phyloP scores from a whole-genome alignment of 2,797 vertebrate species.

The Zenarchopterus dispar region DNA sequence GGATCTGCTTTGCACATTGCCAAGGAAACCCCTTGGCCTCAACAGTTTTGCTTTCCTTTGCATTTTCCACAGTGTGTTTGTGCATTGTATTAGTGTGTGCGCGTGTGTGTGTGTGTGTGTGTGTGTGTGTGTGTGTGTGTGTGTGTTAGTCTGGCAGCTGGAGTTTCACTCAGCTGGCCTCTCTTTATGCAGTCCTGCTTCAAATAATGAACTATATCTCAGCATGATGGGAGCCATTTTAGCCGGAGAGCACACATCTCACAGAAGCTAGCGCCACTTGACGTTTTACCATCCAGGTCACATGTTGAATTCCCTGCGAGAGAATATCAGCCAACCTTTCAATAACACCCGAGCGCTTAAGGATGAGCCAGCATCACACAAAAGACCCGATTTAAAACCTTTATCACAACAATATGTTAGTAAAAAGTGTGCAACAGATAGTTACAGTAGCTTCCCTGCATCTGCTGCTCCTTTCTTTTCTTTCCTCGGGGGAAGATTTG shows the following conservation, averaged over 20 bases:
- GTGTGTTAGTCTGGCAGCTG: slow-evolving; percentile 70
- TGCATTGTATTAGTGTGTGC: slow-evolving; percentile 33
- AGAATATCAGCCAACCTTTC: slow-evolving; percentile 34
- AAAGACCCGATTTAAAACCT: slow-evolving; percentile 42
- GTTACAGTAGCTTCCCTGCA: slow-evolving; percentile 46
- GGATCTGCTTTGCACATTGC: slow-evolving; percentile 70
- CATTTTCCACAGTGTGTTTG: slow-evolving; percentile 66
- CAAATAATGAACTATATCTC: slow-evolving; percentile 79
- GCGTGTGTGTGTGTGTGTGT: too few species aligned
- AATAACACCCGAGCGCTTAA: slow-evolving; percentile 31
- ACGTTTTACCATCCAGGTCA: slow-evolving; percentile 50
- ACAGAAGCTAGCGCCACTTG: slow-evolving; percentile 58
- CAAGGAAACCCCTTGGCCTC: slow-evolving; percentile 61
- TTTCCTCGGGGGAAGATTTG: slow-evolving; percentile 74
- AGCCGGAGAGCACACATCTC: slow-evolving; percentile 56
- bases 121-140: slow-evolving; percentile 8
- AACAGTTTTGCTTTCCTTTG: slow-evolving; percentile 48
- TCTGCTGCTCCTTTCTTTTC: slow-evolving; percentile 51
- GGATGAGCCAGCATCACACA: slow-evolving; percentile 26
- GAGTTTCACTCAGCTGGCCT: slow-evolving; percentile 76
- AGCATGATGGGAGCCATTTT: slow-evolving; percentile 75
- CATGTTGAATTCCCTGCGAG: slow-evolving; percentile 13
- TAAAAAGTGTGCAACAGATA: slow-evolving; percentile 40
- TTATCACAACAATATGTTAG: slow-evolving; percentile 46
- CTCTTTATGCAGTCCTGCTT: slow-evolving; percentile 80